Base-by-base conservation (phyloP, 23 tunicate species). In the Trididemnum miniatum region DNA sequence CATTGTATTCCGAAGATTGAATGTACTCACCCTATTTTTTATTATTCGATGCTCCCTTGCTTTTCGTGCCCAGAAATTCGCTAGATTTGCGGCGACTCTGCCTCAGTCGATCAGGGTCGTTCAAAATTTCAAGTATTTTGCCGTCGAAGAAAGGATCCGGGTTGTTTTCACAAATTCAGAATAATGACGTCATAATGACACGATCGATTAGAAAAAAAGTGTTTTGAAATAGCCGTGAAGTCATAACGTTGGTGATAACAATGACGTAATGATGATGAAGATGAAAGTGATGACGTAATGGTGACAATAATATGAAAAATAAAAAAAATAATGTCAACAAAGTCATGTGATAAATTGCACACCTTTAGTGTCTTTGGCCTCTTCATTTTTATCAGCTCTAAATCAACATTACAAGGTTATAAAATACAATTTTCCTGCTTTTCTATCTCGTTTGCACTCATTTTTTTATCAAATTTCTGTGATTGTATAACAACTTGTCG, bases 11-110 rank as follows among this genome's bases (percentile, higher is more conserved):
- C n/a, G n/a, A n/a, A n/a, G n/a, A n/a, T n/a, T n/a, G n/a, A n/a
- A n/a, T n/a, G 15, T 12, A 67, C 79, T 39, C 12, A 73, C 79
- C 79, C 79, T 73, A 5, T 37, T 24, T 40, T 73, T 73, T 22
- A 73, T 39, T 9, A 73, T 20, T 37, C 79, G 20, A 20, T 73
- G 79, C 38, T 73, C 59, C 7, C 31, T 38, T 2, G 96, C 96
- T 33, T 82, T 71, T 35, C 67, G 72, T 20, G 89, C 86, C 96
- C 96, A 90, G 64, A 79, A 90, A 25, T 66, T 63, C 9, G 96
- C 88, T 59, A 90, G 69, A 52, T 84, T 81, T 22, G 72, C 40
- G 29, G 96, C 96, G 0, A 72, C 89, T 24, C 96, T 90, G 86
- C 71, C 40, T 72, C 74, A 36, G 29, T 85, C 34, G 34, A 31